Evolutionary conservation across 2,888 invertebrate species (phyloP).

Genomic region (Cosmia pyralina): DNA sequence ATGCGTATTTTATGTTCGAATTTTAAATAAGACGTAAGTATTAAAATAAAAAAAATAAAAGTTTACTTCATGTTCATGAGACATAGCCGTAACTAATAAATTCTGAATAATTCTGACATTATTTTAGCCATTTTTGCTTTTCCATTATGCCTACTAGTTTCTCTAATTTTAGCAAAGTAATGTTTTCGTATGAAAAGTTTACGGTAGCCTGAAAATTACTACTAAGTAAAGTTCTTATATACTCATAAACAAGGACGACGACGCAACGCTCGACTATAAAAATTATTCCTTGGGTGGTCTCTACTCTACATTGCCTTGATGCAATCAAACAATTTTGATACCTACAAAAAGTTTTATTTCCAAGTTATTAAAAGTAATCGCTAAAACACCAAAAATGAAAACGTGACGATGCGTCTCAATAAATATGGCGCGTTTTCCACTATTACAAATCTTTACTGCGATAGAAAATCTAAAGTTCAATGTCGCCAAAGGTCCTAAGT

Average conservation of each 20-base stretch:
- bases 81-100: neutral
- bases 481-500: conserved; percentile 52
- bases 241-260: conserved; percentile 18
- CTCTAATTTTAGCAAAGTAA: too few relatives aligned
- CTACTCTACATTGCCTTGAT: conserved; percentile 7
- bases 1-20: conserved; percentile 3
- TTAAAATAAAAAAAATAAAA: neutral
- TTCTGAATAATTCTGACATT: neutral
- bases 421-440: neutral
- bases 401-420: neutral
- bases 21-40: neutral
- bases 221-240: conserved; percentile 31
- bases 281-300: conserved; percentile 27
- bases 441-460: conserved; percentile 23
- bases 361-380: neutral
- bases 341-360: conserved; percentile 21
- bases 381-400: neutral
- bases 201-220: conserved; percentile 1
- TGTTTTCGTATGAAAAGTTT: neutral
- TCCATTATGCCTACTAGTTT: neutral
- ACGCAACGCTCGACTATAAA: conserved; percentile 18
- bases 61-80: neutral
- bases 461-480: conserved; percentile 55
- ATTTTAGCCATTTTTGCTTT: neutral
- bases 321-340: conserved; percentile 20